A percentile compares a stretch with the other conserved stretches of the same genome.
Conservation (phyloP, 2,113 vertebrate genomes). For the Percina caprodes region DNA sequence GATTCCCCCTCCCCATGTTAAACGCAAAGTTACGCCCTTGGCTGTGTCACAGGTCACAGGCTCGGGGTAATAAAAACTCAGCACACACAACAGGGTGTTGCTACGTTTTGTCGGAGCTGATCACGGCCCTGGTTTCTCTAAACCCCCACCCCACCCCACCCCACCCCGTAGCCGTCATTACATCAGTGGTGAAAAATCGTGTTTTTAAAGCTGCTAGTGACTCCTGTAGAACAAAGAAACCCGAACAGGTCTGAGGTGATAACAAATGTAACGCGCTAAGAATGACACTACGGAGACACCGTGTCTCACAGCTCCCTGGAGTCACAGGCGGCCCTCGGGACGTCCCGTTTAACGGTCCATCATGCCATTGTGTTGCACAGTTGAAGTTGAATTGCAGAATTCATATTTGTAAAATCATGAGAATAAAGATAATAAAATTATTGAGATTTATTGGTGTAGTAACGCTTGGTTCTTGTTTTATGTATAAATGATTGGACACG, state of each 20-base stretch:
- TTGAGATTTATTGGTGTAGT: constrained; percentile 66
- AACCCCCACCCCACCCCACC: no score
- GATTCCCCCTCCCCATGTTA: no score
- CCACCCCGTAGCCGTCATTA: constrained; percentile 37
- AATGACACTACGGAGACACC: constrained; percentile 20
- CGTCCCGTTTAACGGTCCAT: constrained; percentile 71
- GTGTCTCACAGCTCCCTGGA: constrained; percentile 64
- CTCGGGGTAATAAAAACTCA: no score
- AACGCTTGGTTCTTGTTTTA: constrained; percentile 28
- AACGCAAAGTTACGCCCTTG: no score
- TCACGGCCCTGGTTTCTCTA: fast-evolving
- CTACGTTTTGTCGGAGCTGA: no score
- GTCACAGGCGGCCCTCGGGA: constrained; percentile 53
- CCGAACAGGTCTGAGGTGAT: not conserved
- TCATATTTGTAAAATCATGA: constrained; percentile 84
- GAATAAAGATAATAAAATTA: constrained; percentile 82
- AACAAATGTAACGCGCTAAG: not conserved
- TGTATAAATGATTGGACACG: not conserved
- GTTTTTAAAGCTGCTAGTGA: constrained; percentile 60
- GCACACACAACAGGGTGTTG: no score
- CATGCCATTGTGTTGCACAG: constrained; percentile 84
- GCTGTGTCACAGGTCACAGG: no score
- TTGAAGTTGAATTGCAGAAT: constrained; percentile 81
- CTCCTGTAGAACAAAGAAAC: constrained; percentile 58
- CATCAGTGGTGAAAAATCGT: constrained; percentile 36